Conservation (phyloP, 2,113 vertebrate species). For the Seriola quinqueradiata region DNA sequence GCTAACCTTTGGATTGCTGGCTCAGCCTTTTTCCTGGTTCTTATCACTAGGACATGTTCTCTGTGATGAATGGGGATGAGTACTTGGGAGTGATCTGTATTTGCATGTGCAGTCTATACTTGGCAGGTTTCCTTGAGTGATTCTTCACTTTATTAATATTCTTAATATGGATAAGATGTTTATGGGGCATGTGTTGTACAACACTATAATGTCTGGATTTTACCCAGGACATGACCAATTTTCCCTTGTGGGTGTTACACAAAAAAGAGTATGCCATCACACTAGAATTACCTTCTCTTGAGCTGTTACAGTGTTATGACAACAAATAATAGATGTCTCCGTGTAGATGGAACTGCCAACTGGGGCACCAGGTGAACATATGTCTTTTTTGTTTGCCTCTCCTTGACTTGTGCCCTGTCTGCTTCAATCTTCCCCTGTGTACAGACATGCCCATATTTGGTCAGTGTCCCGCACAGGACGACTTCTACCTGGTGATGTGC, state of each 20-base stretch:
- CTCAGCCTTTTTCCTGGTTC: conserved; percentile 26
- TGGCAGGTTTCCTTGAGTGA: background rate
- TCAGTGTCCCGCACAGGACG: conserved; percentile 97
- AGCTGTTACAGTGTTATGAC: conserved; percentile 20
- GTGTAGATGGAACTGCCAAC: conserved; percentile 16
- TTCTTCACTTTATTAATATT: background rate
- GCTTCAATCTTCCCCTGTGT: conserved; percentile 33
- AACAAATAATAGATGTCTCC: conserved; percentile 14
- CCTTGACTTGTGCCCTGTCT: conserved; percentile 37
- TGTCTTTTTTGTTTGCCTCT: conserved; percentile 26
- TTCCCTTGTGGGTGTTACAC: background rate
- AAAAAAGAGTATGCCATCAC: background rate
- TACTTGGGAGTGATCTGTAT: conserved; percentile 6
- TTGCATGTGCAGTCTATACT: conserved; percentile 20
- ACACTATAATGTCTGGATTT: background rate
- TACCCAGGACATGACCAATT: background rate
- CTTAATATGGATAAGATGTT: background rate
- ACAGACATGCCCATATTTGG: conserved; percentile 97
- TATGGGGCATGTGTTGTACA: background rate
- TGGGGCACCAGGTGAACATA: conserved; percentile 19
- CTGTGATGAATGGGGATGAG: too few species aligned
- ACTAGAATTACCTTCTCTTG: background rate
- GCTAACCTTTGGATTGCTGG: conserved; percentile 70
- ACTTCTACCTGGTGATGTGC: conserved; percentile 99
- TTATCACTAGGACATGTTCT: conserved; percentile 44